phyloP scores from a whole-genome alignment of 2,797 vertebrate species.

The Neosilurus mollespiculum region DNA sequence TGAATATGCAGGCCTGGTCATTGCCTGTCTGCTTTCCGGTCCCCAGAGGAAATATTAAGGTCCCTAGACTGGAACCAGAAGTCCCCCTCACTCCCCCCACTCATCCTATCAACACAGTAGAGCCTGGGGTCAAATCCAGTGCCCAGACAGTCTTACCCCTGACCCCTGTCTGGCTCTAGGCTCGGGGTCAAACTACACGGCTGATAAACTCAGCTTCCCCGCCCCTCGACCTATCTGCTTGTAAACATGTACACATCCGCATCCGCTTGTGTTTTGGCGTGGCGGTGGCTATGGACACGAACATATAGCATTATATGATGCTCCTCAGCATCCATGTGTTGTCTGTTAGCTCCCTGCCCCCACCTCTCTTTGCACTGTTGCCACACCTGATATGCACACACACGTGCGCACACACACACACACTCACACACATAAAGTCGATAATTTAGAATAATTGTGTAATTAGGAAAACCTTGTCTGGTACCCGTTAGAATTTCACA shows the following conservation, averaged over 20 bases:
- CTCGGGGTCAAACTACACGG: constrained; percentile 68
- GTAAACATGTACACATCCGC: constrained; percentile 37
- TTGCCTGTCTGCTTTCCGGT: constrained; percentile 77
- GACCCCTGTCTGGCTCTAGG: constrained; percentile 76
- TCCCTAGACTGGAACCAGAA: constrained; percentile 59
- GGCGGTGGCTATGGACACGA: constrained; percentile 21
- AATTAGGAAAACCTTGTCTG: background rate
- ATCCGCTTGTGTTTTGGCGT: constrained; percentile 8
- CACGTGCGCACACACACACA: constrained; percentile 61
- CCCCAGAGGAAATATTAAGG: constrained; percentile 80
- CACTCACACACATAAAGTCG: constrained; percentile 4
- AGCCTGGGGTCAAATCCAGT: constrained; percentile 69
- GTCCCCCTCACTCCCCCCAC: constrained; percentile 48
- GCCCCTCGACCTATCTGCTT: constrained; percentile 42
- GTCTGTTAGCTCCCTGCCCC: constrained; percentile 38
- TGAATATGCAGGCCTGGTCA: constrained; percentile 64
- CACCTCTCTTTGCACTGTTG: constrained; percentile 3
- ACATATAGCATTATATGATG: constrained; percentile 25
- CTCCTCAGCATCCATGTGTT: constrained; percentile 13
- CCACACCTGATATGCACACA: constrained; percentile 44
- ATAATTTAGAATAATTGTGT: background rate
- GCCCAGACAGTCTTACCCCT: constrained; percentile 78
- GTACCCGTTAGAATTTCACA: background rate
- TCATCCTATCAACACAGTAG: constrained; percentile 53
- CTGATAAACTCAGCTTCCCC: constrained; percentile 65